Base-by-base conservation (phyloP, 2,888 invertebrate genomes). In the Onthophagus sagittarius region DNA sequence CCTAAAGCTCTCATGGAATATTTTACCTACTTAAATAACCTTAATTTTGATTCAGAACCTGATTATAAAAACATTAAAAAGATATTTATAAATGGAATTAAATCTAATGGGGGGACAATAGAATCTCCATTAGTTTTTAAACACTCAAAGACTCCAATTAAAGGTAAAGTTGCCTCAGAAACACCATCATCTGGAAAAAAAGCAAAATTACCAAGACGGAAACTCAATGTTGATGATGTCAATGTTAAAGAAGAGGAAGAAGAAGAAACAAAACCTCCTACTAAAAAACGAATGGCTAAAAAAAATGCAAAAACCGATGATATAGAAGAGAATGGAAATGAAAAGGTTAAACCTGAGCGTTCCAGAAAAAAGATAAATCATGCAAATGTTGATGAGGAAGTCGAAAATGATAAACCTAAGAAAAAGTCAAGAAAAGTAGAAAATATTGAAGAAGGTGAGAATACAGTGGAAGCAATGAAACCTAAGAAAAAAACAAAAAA, bases 41-140 rank as follows among this genome's bases (percentile, higher is more conserved):
- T 96, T 79, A 87, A 91, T 76, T 93, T 92, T 78, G 90, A 93
- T 79, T 90, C 92, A 14, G 85, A 84, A 11, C 94, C 95, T 0
- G 90, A 95, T 82, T 96, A 95, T 82, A 86, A 88, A 0, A 90
- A 92, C 82, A 91, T 93, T 76, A 88, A 90, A 13, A 88, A 89
- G 75, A 85, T 93, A 13, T 91, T 96, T 76, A 84, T 86, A 23
- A 85, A 85, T 64, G 94, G 91, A 11, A 84, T 96, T 0, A 91
- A 92, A 80, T 85, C 87, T 15, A 84, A 90, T 70, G 90, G 90
- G 6, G 87, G 89, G 63, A 82, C 88, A 0, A 85, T 87, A 70
- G 87, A 82, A 64, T 89, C 89, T 63, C 90, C 90, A 77, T 83
- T 94, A 15, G 89, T 88, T 65, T 92, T 92, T 80, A 85, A 85